phyloP scores from a whole-genome alignment of 2,797 vertebrate species.

The Etheostoma perlongum region DNA sequence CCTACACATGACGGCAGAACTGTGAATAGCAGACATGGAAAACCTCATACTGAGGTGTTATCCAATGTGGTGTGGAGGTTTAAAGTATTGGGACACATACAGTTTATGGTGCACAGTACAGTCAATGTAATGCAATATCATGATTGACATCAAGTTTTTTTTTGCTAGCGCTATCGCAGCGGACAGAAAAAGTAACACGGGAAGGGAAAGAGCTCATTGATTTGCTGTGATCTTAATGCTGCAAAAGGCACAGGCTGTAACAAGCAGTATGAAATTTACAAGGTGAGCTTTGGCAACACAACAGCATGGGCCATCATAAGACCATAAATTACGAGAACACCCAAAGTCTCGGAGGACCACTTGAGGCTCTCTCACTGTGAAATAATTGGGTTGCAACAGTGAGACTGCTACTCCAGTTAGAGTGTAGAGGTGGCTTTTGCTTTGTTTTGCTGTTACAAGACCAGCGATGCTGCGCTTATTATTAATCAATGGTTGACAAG shows the following conservation, averaged over 20 bases:
- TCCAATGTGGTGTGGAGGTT: background rate
- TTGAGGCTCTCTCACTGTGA: slow-evolving; percentile 79
- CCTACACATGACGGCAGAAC: background rate
- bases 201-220: slow-evolving; percentile 64
- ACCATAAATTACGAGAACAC: slow-evolving; percentile 80
- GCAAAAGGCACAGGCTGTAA: slow-evolving; percentile 67
- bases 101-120: background rate
- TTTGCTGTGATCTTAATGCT: slow-evolving; percentile 63
- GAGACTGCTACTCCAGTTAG: slow-evolving; percentile 70
- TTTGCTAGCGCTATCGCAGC: slow-evolving; percentile 9
- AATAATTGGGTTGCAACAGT: slow-evolving; percentile 84
- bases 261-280: slow-evolving; percentile 71
- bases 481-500: slow-evolving; percentile 75
- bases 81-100: background rate
- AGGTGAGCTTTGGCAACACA: slow-evolving; percentile 75
- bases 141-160: slow-evolving; percentile 34
- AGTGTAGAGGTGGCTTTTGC: slow-evolving; percentile 72
- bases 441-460: slow-evolving; percentile 71
- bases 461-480: slow-evolving; percentile 50
- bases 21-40: background rate
- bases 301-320: slow-evolving; percentile 77
- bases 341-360: slow-evolving; percentile 79
- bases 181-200: slow-evolving; percentile 43
- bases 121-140: background rate
- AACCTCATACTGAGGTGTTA: background rate